These are phyloP conservation scores for Calyptomena viridis DNA, from an alignment of 2,113 vertebrate species.

Conservation along the genomic window DNA sequence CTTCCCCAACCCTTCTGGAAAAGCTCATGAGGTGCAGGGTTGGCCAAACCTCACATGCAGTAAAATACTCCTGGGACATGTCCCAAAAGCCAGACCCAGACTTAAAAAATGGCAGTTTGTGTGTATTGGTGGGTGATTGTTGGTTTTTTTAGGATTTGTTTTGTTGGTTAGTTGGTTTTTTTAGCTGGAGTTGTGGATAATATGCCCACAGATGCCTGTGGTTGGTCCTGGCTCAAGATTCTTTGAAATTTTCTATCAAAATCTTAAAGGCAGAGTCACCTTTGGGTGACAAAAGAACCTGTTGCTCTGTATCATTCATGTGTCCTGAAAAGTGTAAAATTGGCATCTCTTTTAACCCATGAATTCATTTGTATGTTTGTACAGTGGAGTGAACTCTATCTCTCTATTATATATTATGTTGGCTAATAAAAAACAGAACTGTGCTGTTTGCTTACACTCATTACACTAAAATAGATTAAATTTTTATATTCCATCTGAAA, in stretches of 20 bases:
- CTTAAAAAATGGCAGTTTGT: neutral
- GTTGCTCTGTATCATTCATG: neutral
- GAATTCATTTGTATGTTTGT: accelerated
- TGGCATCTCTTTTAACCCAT: neutral
- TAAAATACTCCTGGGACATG: neutral
- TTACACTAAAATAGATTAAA: neutral
- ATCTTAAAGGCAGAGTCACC: neutral
- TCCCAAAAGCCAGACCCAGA: neutral
- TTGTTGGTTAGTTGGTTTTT: neutral
- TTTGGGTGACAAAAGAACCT: neutral
- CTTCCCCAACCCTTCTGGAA: neutral
- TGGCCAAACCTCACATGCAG: neutral
- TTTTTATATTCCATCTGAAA: constrained; percentile 38
- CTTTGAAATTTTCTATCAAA: neutral
- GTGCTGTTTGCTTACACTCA: neutral
- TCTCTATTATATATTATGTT: neutral
- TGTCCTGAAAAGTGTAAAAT: neutral
- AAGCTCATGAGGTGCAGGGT: neutral
- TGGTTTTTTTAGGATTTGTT: neutral
- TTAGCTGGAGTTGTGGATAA: neutral
- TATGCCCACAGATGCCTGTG: neutral
- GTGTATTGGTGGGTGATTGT: neutral
- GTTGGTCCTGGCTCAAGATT: neutral
- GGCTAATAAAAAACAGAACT: constrained; percentile 8
- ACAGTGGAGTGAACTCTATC: neutral